phyloP scores from a whole-genome alignment of 2,888 invertebrate species.

The Drosophila anceps region DNA sequence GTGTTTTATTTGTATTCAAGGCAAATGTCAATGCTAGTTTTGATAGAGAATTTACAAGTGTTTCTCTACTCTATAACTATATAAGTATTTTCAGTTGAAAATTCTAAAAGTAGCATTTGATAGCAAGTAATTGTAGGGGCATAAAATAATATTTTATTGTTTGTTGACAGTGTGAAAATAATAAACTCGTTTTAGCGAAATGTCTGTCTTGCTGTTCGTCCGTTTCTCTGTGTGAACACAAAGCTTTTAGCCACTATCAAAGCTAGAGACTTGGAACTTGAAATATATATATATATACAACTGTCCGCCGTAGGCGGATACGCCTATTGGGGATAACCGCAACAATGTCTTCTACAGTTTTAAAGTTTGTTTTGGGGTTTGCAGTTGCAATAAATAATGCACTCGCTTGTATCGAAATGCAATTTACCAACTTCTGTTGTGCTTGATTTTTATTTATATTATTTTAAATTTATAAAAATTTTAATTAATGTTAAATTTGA shows the following conservation, averaged over 20 bases:
- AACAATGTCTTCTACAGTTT: too few species aligned
- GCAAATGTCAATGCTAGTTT: constrained; percentile 4
- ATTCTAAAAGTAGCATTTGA: neutral
- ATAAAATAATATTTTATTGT: neutral
- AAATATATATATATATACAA: neutral
- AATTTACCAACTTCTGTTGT: too few species aligned
- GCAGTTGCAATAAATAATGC: too few species aligned
- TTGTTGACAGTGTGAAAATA: neutral
- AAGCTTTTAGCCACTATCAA: neutral
- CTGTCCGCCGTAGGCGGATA: too few species aligned
- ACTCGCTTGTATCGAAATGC: too few species aligned
- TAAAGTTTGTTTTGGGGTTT: too few species aligned
- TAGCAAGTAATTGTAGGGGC: neutral
- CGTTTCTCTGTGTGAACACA: too few species aligned
- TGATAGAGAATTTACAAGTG: neutral
- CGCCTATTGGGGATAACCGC: too few species aligned
- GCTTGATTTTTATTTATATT: too few species aligned
- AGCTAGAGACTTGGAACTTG: neutral
- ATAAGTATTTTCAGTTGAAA: neutral
- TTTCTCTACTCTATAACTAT: neutral
- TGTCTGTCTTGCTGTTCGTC: neutral
- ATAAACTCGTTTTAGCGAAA: neutral
- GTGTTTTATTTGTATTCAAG: neutral
- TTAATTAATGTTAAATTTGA: too few species aligned
- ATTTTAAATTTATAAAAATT: too few species aligned